Evolutionary conservation across 2,888 invertebrate genomes (phyloP), one percentile per base, ranked within the genome.

Genomic region (Pyralis farinalis): DNA sequence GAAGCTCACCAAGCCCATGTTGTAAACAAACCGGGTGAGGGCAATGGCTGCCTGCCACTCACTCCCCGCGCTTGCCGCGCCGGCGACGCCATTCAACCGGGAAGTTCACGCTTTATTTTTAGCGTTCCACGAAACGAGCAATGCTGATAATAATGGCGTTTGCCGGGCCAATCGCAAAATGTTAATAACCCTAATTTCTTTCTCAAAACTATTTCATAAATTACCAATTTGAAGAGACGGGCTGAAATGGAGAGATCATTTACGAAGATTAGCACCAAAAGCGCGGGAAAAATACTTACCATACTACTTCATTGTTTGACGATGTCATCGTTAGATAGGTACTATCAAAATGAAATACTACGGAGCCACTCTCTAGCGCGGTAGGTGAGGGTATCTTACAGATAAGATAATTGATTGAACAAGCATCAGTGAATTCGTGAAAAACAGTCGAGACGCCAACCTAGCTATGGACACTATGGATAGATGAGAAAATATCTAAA

Each of bases 11-110:
- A 53, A 58, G 61, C 68, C 57, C 54, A 63, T 77, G 68, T 86
- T 87, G 87, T 87, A 87, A 87, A 87, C 87, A 87, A 87, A 87
- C 86, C 79, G 76, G 71, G 74, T 58, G 87, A 86, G 87, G 85
- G 86, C 87, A 87, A 84, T 87, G 86, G 79, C 87, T 85, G 86
- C 71, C 70, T 58, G 76, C 78, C 80, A 71, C 82, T 77, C 80
- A 71, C 82, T 77, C 84, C 85, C 84, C 84, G 81, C 82, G 59
- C 76, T 59, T 64, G 51, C 69, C 65, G 67, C 64, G 51, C 56
- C 67, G 63, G 55, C 68, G 72, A 83, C 87, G 86, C 87, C 85
- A 87, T 87, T 87, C 86, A 87, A 87, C 87, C 86, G 86, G 87
- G 86, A 87, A 87, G 83, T 87, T 82, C 78, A 85, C 71, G 66